A percentile compares a stretch with the other conserved stretches of the same genome.
Evolutionary conservation across 23 tunicate species (phyloP).

Genomic region (Diplosoma virens): DNA sequence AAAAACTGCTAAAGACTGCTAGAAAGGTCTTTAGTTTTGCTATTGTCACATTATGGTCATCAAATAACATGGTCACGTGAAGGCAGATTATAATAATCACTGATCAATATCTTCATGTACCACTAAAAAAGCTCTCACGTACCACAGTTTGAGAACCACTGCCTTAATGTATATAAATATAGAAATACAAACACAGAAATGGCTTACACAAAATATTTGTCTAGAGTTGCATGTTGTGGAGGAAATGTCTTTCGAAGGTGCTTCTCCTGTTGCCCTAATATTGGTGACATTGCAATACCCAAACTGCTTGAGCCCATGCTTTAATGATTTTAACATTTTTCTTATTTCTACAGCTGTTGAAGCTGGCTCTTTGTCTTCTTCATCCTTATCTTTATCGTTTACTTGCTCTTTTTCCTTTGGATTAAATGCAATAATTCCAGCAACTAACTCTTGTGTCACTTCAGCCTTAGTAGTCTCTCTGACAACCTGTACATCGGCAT

Average conservation of each 20-base stretch:
- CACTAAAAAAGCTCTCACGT: too few species aligned
- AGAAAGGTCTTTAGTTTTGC: too few species aligned
- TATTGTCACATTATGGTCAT: too few species aligned
- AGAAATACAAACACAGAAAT: background rate
- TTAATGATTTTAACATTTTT: background rate
- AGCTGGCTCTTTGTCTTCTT: background rate
- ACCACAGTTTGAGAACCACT: too few species aligned
- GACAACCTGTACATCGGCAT: background rate
- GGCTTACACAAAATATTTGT: background rate
- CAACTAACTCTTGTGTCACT: background rate
- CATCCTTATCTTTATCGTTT: background rate
- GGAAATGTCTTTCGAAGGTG: background rate
- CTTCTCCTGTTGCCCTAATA: background rate
- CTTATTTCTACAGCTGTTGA: background rate
- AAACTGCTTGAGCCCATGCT: background rate
- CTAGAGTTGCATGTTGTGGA: background rate
- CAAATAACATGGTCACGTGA: too few species aligned
- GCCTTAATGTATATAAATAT: background rate
- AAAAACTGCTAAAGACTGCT: too few species aligned
- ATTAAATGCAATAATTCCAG: background rate
- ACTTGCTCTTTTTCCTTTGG: background rate
- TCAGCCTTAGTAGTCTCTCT: background rate
- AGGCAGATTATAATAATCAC: too few species aligned
- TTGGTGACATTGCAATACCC: background rate
- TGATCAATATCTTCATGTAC: too few species aligned